Evolutionary conservation across 1,140 invertebrate genomes (phyloP), one percentile per base, ranked within the genome.

Genomic region (Agrypnia vestita): DNA sequence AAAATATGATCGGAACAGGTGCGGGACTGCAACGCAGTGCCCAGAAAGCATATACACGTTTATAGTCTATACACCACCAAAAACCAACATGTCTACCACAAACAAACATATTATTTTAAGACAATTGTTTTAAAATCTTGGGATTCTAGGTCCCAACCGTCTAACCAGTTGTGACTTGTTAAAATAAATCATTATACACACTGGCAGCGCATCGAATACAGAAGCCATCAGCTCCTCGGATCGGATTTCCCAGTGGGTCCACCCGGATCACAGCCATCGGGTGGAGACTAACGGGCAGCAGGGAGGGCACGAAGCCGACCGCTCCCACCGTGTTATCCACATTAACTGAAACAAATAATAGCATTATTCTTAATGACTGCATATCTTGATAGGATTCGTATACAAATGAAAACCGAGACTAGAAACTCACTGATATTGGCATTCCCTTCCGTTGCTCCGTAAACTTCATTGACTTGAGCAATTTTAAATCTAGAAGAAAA

Each of bases 391-490:
- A n/a, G n/a, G n/a, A n/a, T n/a, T n/a, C n/a, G n/a, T n/a, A n/a
- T n/a, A n/a, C n/a, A 35, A 35, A 35, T 3, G 25, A 35, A 6
- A 35, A 35, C 25, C 6, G 6, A 35, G 25, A 35, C 6, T 35
- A 6, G 6, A 35, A 8, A 87, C 90, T 91, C 90, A 96, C 95
- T 93, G 53, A 97, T 97, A 88, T 97, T 99, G 46, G 97, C 97
- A 88, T 99, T 99, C 84, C 98, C 97, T 91, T 99, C 98, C 0
- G 98, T 99, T 6, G 98, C 97, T 9, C 98, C 98, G 88, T 99
- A 99, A 87, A 99, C 97, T 90, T 99, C 98, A 44, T 94, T 95
- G 80, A 99, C 96, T 84, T 93, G 91, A 8, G 92, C 89, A 79
- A 99, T 96, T 81, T 94, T 94, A 87, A 99, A 99, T 81, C 98